Percentiles rank a stretch among this genome's conserved stretches.
phyloP scores from a whole-genome alignment of 2,797 vertebrate species.

The Tiaroga cobitis region DNA sequence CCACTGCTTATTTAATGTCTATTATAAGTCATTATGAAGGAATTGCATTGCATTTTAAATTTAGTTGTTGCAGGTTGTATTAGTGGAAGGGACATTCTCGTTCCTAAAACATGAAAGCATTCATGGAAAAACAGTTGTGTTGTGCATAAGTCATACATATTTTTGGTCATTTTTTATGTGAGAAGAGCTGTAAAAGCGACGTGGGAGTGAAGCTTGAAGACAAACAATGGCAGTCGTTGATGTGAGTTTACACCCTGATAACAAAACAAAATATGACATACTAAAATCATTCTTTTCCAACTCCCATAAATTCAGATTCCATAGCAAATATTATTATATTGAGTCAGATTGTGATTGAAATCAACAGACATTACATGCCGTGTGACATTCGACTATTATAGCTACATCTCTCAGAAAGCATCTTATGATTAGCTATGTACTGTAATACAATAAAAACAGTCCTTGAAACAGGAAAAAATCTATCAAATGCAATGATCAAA shows the following conservation, averaged over 20 bases:
- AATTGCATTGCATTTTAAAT: not conserved
- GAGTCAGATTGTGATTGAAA: not conserved
- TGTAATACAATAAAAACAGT: not conserved
- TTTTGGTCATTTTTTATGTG: not conserved
- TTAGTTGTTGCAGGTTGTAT: not conserved
- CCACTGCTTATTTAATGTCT: not conserved
- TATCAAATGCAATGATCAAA: too few relatives aligned
- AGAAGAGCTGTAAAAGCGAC: not conserved
- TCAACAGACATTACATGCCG: not conserved
- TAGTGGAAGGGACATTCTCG: not conserved
- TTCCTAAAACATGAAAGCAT: not conserved
- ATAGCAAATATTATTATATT: not conserved
- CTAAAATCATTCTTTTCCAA: not conserved
- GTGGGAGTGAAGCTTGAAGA: not conserved
- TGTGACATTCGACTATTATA: not conserved
- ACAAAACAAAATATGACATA: not conserved
- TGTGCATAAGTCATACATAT: not conserved
- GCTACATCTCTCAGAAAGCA: not conserved
- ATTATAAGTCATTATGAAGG: not conserved
- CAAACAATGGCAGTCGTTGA: not conserved
- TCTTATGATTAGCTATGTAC: not conserved
- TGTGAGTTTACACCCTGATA: constrained; percentile 9
- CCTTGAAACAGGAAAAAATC: not conserved
- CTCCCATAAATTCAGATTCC: not conserved
- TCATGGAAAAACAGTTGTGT: not conserved